Percentiles rank a stretch among this genome's conserved stretches.
Evolutionary conservation across 2,888 invertebrate species (phyloP).

Genomic region (Temnothorax unifasciatus): DNA sequence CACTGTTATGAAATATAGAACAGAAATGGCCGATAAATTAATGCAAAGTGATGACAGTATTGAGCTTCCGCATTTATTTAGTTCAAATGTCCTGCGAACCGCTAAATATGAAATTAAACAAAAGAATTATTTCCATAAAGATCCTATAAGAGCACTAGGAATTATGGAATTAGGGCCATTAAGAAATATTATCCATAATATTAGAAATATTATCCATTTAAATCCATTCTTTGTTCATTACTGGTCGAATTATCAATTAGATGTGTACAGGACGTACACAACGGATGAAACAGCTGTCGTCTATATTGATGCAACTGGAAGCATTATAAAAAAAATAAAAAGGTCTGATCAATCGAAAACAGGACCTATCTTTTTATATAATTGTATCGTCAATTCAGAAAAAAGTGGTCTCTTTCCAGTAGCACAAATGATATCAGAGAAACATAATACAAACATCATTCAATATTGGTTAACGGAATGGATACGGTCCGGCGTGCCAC

Average conservation of each 20-base stretch:
- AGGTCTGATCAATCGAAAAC: background rate
- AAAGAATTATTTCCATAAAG: background rate
- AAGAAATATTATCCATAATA: background rate
- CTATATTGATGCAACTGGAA: constrained; percentile 33
- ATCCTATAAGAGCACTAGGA: background rate
- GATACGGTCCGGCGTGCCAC: too few species aligned
- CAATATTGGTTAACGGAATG: too few species aligned
- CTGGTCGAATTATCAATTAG: constrained; percentile 12
- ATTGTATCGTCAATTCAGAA: constrained; percentile 3
- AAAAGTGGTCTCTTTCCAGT: constrained; percentile 8
- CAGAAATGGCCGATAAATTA: too few species aligned
- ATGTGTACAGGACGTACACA: constrained; percentile 8
- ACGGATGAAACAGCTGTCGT: background rate
- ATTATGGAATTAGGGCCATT: background rate
- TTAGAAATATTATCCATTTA: too few species aligned
- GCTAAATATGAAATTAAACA: too few species aligned
- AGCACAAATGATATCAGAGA: too few species aligned
- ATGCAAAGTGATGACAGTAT: too few species aligned
- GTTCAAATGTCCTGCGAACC: too few species aligned
- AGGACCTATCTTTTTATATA: constrained; percentile 13
- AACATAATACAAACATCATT: too few species aligned
- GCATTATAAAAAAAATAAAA: constrained; percentile 9
- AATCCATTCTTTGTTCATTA: constrained; percentile 29
- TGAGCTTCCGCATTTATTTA: too few species aligned
- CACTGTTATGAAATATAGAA: too few species aligned